A percentile compares a stretch with the other conserved stretches of the same genome.
phyloP scores from a whole-genome alignment of 2,113 vertebrate species.

The Takifugu bimaculatus region DNA sequence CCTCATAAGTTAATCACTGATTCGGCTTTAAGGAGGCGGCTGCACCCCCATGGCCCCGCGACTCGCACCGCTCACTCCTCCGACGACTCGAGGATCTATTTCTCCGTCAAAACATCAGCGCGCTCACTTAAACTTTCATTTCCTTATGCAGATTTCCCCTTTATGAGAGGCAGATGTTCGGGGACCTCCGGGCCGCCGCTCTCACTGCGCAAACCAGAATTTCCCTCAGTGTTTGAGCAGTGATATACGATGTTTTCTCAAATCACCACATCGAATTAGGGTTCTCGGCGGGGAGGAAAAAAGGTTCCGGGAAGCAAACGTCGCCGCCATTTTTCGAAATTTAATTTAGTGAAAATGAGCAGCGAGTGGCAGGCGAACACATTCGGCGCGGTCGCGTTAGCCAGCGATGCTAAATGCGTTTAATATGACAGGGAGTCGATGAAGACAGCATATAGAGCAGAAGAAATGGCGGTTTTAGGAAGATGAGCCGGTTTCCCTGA shows the following conservation, averaged over 20 bases:
- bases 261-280: background rate
- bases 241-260: background rate
- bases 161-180: background rate
- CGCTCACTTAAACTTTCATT: no score
- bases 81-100: background rate
- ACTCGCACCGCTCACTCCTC: no score
- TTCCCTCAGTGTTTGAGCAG: background rate
- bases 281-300: slow-evolving; percentile 8
- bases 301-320: slow-evolving; percentile 10
- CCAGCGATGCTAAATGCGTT: slow-evolving; percentile 2
- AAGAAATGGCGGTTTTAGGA: background rate
- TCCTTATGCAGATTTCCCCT: background rate
- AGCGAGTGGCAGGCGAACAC: no score
- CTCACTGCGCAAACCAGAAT: background rate
- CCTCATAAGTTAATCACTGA: no score
- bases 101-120: background rate
- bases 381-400: slow-evolving; percentile 1
- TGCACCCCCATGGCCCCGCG: background rate
- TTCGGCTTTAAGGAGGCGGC: no score
- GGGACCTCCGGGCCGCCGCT: background rate
- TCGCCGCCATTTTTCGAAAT: slow-evolving; percentile 9
- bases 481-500: slow-evolving; percentile 7
- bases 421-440: background rate
- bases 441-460: background rate
- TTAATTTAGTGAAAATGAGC: slow-evolving; percentile 24